Base-by-base conservation (phyloP, 1,140 invertebrate genomes). In the Lepidostoma basale region DNA sequence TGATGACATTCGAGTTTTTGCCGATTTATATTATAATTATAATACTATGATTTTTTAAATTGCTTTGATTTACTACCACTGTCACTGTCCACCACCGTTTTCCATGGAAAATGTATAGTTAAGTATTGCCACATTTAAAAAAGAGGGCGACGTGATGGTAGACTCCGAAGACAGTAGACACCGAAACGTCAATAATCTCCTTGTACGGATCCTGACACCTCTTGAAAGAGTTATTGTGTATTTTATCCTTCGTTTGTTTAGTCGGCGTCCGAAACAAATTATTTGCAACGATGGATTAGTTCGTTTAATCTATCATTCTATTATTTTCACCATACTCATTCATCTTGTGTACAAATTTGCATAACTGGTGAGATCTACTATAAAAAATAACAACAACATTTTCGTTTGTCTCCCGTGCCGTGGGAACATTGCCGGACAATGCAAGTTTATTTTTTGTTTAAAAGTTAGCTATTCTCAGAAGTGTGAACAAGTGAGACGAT, bases 161-260 rank as follows among this genome's bases (percentile, higher is more conserved):
- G 49, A 54, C 47, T 28, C 42, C 10, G 20, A 47, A 22, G 6
- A 9, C 12, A n/a, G 20, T 3, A 52, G 25, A 54, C 28, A 33
- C 26, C 26, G 62, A 64, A 64, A 64, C 62, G 62, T 64, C 62
- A 64, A 64, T 64, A 64, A 64, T 64, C 45, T 64, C 33, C 25
- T 45, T n/a, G 26, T 62, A 28, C n/a, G n/a, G n/a, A n/a, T n/a
- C n/a, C n/a, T 52, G 56, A 60, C 62, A 64, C 47, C 47, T 64
- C 47, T 60, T 23, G n/a, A n/a, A n/a, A n/a, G n/a, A n/a, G n/a
- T n/a, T n/a, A n/a, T n/a, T n/a, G n/a, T n/a, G n/a, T n/a, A n/a
- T n/a, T n/a, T n/a, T n/a, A n/a, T n/a, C n/a, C n/a, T n/a, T n/a
- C n/a, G n/a, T n/a, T n/a, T n/a, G n/a, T n/a, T n/a, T n/a, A n/a